phyloP scores from a whole-genome alignment of 2,888 invertebrate genomes.

The Dendrolimus houi region DNA sequence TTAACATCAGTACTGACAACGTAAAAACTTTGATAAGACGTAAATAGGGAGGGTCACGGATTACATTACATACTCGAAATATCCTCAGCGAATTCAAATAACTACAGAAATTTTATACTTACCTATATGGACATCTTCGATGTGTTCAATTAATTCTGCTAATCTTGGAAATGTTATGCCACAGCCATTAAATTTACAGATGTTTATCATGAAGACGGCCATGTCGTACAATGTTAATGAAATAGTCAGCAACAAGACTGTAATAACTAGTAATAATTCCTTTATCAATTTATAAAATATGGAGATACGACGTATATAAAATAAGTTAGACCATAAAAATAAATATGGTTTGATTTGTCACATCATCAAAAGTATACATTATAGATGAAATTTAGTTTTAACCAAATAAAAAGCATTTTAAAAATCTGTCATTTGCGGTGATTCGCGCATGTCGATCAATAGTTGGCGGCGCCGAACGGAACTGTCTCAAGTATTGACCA shows the following conservation, averaged over 20 bases:
- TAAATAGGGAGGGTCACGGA: slow-evolving; percentile 48
- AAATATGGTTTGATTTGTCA: slow-evolving; percentile 2
- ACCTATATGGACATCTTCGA: slow-evolving; percentile 93
- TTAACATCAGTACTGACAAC: slow-evolving; percentile 61
- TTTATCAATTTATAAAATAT: slow-evolving; percentile 10
- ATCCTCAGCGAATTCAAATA: slow-evolving; percentile 8
- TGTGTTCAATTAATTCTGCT: slow-evolving; percentile 89
- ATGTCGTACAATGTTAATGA: slow-evolving; percentile 73
- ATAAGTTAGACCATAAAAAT: slow-evolving; percentile 1
- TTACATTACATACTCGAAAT: slow-evolving; percentile 34
- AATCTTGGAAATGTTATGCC: slow-evolving; percentile 88
- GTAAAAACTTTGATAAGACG: slow-evolving; percentile 61
- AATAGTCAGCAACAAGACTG: slow-evolving; percentile 53
- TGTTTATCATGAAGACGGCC: slow-evolving; percentile 94
- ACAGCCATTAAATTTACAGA: slow-evolving; percentile 92
- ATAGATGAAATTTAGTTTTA: slow-evolving; percentile 2
- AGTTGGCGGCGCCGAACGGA: slow-evolving; percentile 58
- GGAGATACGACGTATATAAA: neutral
- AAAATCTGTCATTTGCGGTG: slow-evolving; percentile 41
- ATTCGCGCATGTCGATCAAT: slow-evolving; percentile 56
- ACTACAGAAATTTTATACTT: slow-evolving; percentile 53
- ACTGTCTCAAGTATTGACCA: slow-evolving; percentile 48
- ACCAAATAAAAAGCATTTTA: slow-evolving; percentile 26
- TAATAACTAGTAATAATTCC: slow-evolving; percentile 12
- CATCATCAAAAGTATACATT: neutral